phyloP scores from a whole-genome alignment of 2,797 vertebrate genomes.

The Pyrocephalus nanus region DNA sequence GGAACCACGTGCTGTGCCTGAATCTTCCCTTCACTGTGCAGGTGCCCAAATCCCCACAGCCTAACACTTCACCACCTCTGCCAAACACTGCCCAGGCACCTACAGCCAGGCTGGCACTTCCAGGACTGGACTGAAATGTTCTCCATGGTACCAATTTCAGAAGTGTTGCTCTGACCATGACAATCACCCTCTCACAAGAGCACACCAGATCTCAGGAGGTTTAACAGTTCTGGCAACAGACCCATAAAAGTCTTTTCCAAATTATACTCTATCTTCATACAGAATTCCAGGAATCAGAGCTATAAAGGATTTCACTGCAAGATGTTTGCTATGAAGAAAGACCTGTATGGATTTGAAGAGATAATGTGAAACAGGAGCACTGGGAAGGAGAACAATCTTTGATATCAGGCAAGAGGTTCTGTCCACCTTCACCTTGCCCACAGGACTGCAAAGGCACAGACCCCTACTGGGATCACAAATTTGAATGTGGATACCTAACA shows the following conservation, averaged over 20 bases:
- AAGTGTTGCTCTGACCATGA: neutral
- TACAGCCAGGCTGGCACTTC: neutral
- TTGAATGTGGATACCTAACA: neutral
- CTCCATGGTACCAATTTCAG: neutral
- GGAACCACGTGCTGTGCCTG: fast-evolving
- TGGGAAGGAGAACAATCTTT: neutral
- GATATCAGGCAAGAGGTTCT: neutral
- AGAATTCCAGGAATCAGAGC: neutral
- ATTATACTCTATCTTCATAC: neutral
- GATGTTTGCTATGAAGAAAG: neutral
- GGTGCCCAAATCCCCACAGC: fast-evolving
- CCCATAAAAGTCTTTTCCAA: neutral
- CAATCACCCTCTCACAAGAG: neutral
- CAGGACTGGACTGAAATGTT: neutral
- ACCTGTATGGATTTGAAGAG: neutral
- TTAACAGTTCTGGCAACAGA: neutral
- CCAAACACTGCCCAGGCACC: neutral
- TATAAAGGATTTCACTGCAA: neutral
- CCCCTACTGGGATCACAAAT: neutral
- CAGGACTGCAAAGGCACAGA: neutral
- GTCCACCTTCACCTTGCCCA: neutral
- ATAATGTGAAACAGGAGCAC: neutral
- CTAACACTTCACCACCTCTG: neutral
- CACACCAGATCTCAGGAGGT: neutral
- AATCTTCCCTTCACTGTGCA: neutral